These are phyloP conservation scores for Percopsis omiscomaycus DNA, from an alignment of 2,797 vertebrate genomes.

Conservation along the genomic window DNA sequence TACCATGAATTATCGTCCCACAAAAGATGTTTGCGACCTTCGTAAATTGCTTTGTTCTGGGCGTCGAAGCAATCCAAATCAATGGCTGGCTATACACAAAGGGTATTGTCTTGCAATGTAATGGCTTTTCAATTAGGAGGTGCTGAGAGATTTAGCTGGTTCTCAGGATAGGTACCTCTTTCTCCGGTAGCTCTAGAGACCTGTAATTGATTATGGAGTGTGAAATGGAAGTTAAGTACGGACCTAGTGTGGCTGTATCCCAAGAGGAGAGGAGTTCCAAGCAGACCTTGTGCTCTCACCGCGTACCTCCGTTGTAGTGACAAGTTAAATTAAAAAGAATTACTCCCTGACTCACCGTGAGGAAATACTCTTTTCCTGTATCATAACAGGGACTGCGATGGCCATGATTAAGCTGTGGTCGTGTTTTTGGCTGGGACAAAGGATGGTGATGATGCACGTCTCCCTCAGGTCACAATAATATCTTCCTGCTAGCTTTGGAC, in stretches of 20 bases:
- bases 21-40: constrained; percentile 71
- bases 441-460: constrained; percentile 49
- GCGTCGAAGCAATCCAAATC: constrained; percentile 72
- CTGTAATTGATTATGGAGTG: constrained; percentile 75
- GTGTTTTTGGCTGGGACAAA: constrained; percentile 49
- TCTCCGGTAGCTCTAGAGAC: constrained; percentile 61
- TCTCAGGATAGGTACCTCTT: constrained; percentile 61
- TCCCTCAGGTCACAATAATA: constrained; percentile 60
- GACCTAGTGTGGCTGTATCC: constrained; percentile 48
- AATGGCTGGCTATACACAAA: constrained; percentile 70
- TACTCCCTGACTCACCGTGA: constrained; percentile 34
- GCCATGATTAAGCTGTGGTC: constrained; percentile 44
- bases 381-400: constrained; percentile 38
- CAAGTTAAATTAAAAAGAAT: constrained; percentile 42
- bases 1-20: constrained; percentile 70
- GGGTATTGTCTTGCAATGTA: constrained; percentile 69
- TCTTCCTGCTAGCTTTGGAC: constrained; percentile 43
- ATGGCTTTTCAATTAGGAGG: constrained; percentile 78
- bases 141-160: constrained; percentile 65
- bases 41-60: constrained; percentile 76
- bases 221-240: constrained; percentile 70
- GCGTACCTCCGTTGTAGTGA: constrained; percentile 26
- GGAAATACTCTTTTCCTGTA: constrained; percentile 51
- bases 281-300: constrained; percentile 19
- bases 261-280: constrained; percentile 42